These are phyloP conservation scores for Cinara cedri DNA, from an alignment of 2,888 invertebrate species.

Conservation along the genomic window DNA sequence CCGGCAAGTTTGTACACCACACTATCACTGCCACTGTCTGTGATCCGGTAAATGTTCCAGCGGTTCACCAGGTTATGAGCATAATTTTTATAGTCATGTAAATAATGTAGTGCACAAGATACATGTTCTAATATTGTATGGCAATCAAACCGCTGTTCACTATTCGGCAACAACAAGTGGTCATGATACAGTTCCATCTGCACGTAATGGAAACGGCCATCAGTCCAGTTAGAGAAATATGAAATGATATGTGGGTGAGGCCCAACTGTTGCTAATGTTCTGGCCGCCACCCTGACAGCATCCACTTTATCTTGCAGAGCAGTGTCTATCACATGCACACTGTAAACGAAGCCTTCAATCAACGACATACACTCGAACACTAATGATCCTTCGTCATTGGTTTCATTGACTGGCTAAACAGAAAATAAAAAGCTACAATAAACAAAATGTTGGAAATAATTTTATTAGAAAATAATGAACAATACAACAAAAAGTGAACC, in stretches of 20 bases:
- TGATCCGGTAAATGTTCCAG: background rate
- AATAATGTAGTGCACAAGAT: constrained; percentile 17
- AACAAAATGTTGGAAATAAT: no score
- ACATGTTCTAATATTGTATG: constrained; percentile 3
- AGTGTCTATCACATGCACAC: background rate
- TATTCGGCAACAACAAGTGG: background rate
- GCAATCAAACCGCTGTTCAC: background rate
- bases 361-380: constrained; percentile 1
- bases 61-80: background rate
- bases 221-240: constrained; percentile 4
- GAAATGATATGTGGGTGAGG: constrained; percentile 5
- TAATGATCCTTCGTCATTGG: no score
- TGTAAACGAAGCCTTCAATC: constrained; percentile 3
- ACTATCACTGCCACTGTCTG: background rate
- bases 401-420: no score
- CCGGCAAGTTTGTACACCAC: constrained; percentile 7
- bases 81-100: background rate
- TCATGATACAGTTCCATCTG: background rate
- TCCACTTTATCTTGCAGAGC: background rate
- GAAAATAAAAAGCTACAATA: no score
- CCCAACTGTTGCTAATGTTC: background rate
- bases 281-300: background rate
- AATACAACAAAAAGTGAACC: no score
- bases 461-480: no score
- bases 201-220: background rate